Evolutionary conservation across 1,140 invertebrate species (phyloP).

Genomic region (Steinernema khuongi): DNA sequence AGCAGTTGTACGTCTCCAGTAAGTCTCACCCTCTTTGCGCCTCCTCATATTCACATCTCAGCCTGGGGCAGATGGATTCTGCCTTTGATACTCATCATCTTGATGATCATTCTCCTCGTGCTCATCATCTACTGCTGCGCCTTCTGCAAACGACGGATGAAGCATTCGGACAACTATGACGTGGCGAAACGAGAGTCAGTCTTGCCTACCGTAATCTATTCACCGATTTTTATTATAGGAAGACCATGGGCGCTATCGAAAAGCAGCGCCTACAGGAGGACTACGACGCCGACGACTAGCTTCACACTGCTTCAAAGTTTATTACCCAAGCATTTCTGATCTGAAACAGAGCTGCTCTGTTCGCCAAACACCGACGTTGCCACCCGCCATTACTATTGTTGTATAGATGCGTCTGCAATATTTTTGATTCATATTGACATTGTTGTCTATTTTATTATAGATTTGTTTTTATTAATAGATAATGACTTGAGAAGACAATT

Average conservation of each 20-base stretch:
- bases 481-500: no score
- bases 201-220: background rate
- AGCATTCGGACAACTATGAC: conserved; percentile 31
- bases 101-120: conserved; percentile 26
- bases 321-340: background rate
- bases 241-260: background rate
- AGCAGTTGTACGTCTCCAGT: conserved; percentile 23
- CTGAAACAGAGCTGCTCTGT: no score
- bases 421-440: no score
- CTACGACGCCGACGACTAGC: background rate
- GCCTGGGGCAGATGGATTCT: conserved; percentile 25
- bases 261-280: background rate
- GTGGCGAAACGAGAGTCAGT: conserved; percentile 27
- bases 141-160: conserved; percentile 15
- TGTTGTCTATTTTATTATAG: no score
- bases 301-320: background rate
- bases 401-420: no score
- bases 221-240: background rate
- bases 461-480: no score
- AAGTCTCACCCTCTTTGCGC: background rate
- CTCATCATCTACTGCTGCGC: conserved; percentile 29
- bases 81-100: conserved; percentile 25
- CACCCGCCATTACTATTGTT: no score
- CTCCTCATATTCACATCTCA: background rate
- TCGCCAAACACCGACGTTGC: no score